Evolutionary conservation across 2,888 invertebrate species (phyloP).

Genomic region (Drosophila aldrichi): DNA sequence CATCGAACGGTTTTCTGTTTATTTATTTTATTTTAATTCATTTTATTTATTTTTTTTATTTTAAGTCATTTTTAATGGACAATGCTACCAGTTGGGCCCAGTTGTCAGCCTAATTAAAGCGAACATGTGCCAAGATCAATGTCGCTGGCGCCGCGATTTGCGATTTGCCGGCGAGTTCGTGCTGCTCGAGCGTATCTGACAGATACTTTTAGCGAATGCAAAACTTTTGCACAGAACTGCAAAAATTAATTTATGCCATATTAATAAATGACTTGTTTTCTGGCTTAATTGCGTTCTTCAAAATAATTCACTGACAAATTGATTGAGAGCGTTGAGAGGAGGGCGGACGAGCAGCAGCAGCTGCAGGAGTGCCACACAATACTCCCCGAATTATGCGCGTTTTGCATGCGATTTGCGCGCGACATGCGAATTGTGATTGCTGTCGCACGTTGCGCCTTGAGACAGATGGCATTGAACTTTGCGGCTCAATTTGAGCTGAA

Average conservation of each 20-base stretch:
- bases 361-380: no score
- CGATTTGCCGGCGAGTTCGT: constrained; percentile 2
- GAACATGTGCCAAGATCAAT: constrained; percentile 81
- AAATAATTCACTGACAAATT: constrained; percentile 66
- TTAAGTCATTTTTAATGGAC: constrained; percentile 70
- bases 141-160: constrained; percentile 70
- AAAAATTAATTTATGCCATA: constrained; percentile 71
- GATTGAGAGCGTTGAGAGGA: constrained; percentile 6
- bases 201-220: constrained; percentile 53
- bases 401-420: constrained; percentile 69
- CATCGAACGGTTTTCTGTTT: constrained; percentile 30
- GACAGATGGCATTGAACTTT: constrained; percentile 64
- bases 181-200: constrained; percentile 40
- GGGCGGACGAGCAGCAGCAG: no score
- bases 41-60: background rate
- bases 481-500: background rate
- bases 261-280: constrained; percentile 54
- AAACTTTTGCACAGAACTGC: constrained; percentile 60
- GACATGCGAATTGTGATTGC: constrained; percentile 58
- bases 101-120: constrained; percentile 75
- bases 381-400: constrained; percentile 62
- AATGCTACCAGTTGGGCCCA: constrained; percentile 29
- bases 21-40: background rate
- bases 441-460: constrained; percentile 20
- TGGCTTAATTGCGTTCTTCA: constrained; percentile 66